These are phyloP conservation scores for Pangasius macronema DNA, from an alignment of 2,797 vertebrate genomes.

Conservation along the genomic window DNA sequence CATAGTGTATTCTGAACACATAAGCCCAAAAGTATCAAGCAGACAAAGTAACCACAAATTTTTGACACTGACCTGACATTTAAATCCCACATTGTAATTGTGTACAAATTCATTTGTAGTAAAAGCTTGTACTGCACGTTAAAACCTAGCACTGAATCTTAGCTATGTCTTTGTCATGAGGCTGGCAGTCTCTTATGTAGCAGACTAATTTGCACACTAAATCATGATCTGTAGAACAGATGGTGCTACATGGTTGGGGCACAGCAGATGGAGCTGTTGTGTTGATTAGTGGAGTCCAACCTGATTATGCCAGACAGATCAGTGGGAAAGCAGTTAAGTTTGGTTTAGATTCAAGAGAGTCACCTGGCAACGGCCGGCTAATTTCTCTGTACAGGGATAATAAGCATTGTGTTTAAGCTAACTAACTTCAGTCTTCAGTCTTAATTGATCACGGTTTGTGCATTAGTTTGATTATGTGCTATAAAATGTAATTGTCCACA, in stretches of 20 bases:
- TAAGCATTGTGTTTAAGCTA: conserved; percentile 25
- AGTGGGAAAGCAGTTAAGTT: conserved; percentile 43
- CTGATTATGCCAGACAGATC: conserved; percentile 47
- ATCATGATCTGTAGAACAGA: conserved; percentile 52
- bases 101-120: neutral
- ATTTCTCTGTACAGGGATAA: neutral
- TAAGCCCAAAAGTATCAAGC: too few species aligned
- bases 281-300: conserved; percentile 54
- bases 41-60: neutral
- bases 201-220: conserved; percentile 36
- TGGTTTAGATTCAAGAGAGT: conserved; percentile 42
- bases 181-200: neutral
- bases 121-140: neutral
- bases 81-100: neutral
- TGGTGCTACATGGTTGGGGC: conserved; percentile 50
- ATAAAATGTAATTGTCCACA: conserved; percentile 27
- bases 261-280: conserved; percentile 60
- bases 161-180: conserved; percentile 20
- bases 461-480: conserved; percentile 27
- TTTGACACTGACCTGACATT: neutral
- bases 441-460: conserved; percentile 26
- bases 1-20: too few species aligned
- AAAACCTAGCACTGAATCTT: neutral
- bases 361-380: conserved; percentile 41
- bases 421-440: conserved; percentile 23